These are phyloP conservation scores for Sturnira hondurensis DNA, from an alignment of 2,113 vertebrate genomes.

Conservation along the genomic window DNA sequence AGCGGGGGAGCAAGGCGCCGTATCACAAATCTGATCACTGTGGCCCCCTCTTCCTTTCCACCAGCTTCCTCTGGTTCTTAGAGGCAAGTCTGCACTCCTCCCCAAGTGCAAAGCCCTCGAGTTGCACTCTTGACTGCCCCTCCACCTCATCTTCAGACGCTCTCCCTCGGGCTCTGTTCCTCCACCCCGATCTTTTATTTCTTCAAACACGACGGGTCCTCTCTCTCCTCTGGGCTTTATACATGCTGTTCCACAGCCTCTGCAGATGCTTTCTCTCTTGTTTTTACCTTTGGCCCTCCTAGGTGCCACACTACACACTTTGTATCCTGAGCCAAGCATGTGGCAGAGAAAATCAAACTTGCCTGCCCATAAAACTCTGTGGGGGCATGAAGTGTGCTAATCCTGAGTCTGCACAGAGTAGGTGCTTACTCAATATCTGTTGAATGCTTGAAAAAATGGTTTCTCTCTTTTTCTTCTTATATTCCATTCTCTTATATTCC, in stretches of 20 bases:
- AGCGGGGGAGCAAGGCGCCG: neutral
- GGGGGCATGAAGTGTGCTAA: fast-evolving
- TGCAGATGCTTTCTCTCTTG: neutral
- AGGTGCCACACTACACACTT: fast-evolving
- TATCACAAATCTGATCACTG: neutral
- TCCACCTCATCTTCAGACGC: neutral
- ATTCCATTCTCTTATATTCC: neutral
- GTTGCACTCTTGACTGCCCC: neutral
- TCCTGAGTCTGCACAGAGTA: neutral
- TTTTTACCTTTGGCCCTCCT: neutral
- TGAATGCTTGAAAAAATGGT: neutral
- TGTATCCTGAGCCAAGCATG: neutral
- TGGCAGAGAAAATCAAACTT: neutral
- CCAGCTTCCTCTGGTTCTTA: neutral
- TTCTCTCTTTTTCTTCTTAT: neutral
- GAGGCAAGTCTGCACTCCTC: neutral
- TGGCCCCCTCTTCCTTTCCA: neutral
- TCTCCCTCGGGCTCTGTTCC: neutral
- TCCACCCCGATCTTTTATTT: neutral
- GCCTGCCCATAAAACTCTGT: neutral
- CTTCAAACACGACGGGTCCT: neutral
- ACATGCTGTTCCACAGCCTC: neutral
- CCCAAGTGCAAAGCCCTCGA: neutral
- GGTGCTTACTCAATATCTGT: neutral
- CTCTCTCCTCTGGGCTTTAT: neutral